Conservation (phyloP, 2,888 invertebrate genomes). For the Drosophila setosimentum region DNA sequence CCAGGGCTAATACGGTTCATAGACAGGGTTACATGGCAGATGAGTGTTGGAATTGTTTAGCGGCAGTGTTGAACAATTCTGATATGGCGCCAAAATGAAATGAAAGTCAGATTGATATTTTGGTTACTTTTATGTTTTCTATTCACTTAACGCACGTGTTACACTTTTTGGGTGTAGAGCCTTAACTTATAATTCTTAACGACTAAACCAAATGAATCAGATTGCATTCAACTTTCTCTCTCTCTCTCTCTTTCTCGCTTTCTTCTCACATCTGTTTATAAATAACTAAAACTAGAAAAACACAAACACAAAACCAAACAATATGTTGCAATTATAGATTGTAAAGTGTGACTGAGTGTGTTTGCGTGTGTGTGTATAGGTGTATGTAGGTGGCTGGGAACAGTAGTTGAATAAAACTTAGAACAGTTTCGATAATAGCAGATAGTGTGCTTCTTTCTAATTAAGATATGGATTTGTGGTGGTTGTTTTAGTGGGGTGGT, state of each 20-base stretch:
- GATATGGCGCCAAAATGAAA: constrained; percentile 22
- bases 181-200: constrained; percentile 65
- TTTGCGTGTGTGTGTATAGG: constrained; percentile 6
- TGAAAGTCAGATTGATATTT: constrained; percentile 35
- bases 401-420: constrained; percentile 70
- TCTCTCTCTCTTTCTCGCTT: constrained; percentile 23
- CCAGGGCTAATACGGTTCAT: constrained; percentile 1
- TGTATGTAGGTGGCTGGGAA: constrained; percentile 39
- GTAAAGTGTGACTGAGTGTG: constrained; percentile 42
- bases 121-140: constrained; percentile 58
- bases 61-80: constrained; percentile 2
- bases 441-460: constrained; percentile 33
- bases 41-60: neutral
- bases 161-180: constrained; percentile 59
- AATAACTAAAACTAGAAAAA: constrained; percentile 78
- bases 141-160: constrained; percentile 64
- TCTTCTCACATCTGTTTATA: constrained; percentile 48
- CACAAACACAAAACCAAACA: constrained; percentile 75
- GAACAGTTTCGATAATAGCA: constrained; percentile 70
- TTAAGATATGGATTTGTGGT: constrained; percentile 18
- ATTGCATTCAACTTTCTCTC: constrained; percentile 59
- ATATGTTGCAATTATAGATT: constrained; percentile 39
- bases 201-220: constrained; percentile 62
- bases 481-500: constrained; percentile 16
- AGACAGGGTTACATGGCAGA: constrained; percentile 18